A percentile compares a stretch with the other conserved stretches of the same genome.
Evolutionary conservation across 2,888 invertebrate genomes (phyloP).

Genomic region (Volucella inanis): DNA sequence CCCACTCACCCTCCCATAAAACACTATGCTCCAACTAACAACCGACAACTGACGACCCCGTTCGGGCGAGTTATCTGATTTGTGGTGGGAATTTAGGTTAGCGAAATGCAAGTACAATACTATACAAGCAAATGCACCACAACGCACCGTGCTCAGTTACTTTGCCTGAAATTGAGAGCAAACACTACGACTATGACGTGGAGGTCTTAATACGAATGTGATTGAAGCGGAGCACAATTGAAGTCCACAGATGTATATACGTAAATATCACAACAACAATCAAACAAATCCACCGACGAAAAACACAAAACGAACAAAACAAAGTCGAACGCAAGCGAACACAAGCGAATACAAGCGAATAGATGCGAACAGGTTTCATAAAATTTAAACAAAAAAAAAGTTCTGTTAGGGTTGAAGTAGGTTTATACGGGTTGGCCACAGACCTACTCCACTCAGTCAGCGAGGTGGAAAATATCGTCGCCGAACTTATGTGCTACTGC

Average conservation of each 20-base stretch:
- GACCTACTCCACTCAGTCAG: constrained; percentile 66
- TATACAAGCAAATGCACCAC: constrained; percentile 15
- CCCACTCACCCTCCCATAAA: not conserved
- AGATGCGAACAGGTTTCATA: constrained; percentile 10
- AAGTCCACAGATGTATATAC: constrained; percentile 50
- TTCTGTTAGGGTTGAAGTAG: not conserved
- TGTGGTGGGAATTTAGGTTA: constrained; percentile 71
- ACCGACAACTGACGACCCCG: constrained; percentile 43
- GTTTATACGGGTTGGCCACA: constrained; percentile 48
- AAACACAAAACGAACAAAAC: constrained; percentile 8
- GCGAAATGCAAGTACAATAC: constrained; percentile 47
- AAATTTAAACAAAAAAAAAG: constrained; percentile 7
- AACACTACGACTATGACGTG: constrained; percentile 10
- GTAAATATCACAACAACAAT: constrained; percentile 65
- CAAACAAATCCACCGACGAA: constrained; percentile 60
- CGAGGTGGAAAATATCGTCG: constrained; percentile 64
- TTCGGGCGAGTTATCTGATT: constrained; percentile 71
- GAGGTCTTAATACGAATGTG: constrained; percentile 72
- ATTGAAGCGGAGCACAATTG: constrained; percentile 66
- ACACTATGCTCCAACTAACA: constrained; percentile 6
- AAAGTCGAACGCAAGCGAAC: not conserved
- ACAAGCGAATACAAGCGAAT: not conserved
- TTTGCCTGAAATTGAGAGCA: constrained; percentile 65
- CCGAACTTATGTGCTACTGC: constrained; percentile 17
- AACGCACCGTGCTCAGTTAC: constrained; percentile 37